Evolutionary conservation across 2,888 invertebrate species (phyloP).

Genomic region (Eurytoma californica): DNA sequence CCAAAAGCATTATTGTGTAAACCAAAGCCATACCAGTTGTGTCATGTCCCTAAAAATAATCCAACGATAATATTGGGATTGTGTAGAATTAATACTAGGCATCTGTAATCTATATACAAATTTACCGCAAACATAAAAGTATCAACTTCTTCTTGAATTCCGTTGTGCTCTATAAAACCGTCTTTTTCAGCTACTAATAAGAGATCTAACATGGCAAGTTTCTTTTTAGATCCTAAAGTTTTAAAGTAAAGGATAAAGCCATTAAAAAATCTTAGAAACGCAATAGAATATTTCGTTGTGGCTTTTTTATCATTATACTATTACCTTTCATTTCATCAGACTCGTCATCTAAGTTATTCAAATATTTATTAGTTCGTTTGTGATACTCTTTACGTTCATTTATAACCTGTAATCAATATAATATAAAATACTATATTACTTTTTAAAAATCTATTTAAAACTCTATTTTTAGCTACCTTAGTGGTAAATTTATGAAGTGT

Average conservation of each 20-base stretch:
- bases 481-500: conserved; percentile 78
- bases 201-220: conserved; percentile 68
- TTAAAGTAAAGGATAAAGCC: neutral
- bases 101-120: neutral
- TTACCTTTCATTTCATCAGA: neutral
- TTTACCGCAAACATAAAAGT: conserved; percentile 65
- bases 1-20: conserved; percentile 76
- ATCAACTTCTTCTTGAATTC: conserved; percentile 70
- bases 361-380: conserved; percentile 25
- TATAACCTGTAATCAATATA: conserved; percentile 44
- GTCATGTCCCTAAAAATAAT: conserved; percentile 78
- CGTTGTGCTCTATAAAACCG: conserved; percentile 63
- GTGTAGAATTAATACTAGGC: conserved; percentile 1
- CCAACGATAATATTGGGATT: neutral
- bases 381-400: conserved; percentile 53
- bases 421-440: neutral
- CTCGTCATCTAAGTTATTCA: conserved; percentile 18
- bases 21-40: conserved; percentile 78
- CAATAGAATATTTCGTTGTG: no score
- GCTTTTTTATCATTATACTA: conserved; percentile 13
- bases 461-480: conserved; percentile 68
- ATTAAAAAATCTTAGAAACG: neutral
- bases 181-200: conserved; percentile 63
- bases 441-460: neutral
- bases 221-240: conserved; percentile 49